These are phyloP conservation scores for Gortyna flavago DNA, from an alignment of 2,888 invertebrate genomes.

Conservation along the genomic window DNA sequence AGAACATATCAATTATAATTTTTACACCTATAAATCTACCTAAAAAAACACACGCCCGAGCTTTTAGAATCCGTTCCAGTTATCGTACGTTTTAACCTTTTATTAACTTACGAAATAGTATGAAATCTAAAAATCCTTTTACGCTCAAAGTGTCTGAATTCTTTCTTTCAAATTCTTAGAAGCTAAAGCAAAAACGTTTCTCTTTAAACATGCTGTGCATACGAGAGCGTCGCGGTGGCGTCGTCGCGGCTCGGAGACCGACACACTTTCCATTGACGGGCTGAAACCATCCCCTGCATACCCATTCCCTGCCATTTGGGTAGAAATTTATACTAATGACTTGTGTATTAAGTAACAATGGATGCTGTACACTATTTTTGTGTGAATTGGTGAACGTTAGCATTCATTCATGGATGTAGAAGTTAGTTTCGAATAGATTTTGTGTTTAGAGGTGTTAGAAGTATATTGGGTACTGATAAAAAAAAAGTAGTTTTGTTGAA, in stretches of 20 bases:
- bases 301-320: conserved; percentile 65
- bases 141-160: conserved; percentile 49
- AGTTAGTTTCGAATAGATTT: conserved; percentile 17
- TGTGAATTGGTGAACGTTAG: conserved; percentile 26
- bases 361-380: conserved; percentile 56
- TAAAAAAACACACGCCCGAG: neutral
- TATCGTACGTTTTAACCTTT: neutral
- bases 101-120: conserved; percentile 10
- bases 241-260: conserved; percentile 86
- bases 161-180: conserved; percentile 57
- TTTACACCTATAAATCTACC: neutral
- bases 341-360: conserved; percentile 62
- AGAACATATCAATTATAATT: neutral
- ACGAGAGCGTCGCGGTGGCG: conserved; percentile 72
- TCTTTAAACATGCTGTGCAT: conserved; percentile 65
- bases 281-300: conserved; percentile 67
- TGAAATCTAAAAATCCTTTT: conserved; percentile 44
- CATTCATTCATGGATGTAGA: conserved; percentile 50
- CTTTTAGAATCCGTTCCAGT: neutral
- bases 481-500: neutral
- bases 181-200: conserved; percentile 53
- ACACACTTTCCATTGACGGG: conserved; percentile 88
- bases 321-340: conserved; percentile 69
- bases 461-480: neutral
- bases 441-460: neutral